Percentiles rank a stretch among this genome's conserved stretches.
Conservation (phyloP, 2,113 vertebrate genomes). For the Vulpes lagopus region DNA sequence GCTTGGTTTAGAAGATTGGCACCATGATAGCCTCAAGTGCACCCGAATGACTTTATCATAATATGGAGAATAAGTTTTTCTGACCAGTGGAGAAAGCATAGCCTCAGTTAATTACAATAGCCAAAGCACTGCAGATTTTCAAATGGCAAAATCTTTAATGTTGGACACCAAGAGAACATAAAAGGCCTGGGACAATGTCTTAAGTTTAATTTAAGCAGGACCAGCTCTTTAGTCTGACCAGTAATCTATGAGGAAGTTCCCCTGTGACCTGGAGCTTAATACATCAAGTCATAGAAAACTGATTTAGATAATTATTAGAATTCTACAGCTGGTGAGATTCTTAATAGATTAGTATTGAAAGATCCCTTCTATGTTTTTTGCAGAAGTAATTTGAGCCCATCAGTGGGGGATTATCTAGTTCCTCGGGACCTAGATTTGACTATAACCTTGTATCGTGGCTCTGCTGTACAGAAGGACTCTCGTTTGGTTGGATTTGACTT, state of each 20-base stretch:
- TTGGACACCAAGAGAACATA: neutral
- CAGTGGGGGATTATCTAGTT: conserved; percentile 91
- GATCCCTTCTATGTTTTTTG: conserved; percentile 53
- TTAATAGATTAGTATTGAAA: neutral
- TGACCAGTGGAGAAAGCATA: neutral
- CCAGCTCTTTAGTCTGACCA: neutral
- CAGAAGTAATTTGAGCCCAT: conserved; percentile 91
- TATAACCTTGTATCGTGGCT: conserved; percentile 94
- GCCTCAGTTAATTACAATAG: neutral
- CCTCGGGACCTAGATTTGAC: conserved; percentile 89
- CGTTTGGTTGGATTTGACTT: conserved; percentile 95
- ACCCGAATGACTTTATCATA: neutral
- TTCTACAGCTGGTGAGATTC: neutral
- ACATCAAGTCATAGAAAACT: neutral
- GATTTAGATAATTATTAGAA: neutral
- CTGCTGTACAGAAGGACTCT: conserved; percentile 92
- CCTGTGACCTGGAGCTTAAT: neutral
- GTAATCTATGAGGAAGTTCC: neutral
- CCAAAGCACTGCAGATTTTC: neutral
- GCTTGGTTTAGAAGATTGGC: neutral
- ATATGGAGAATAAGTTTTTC: neutral
- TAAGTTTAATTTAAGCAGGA: neutral
- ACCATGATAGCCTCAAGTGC: neutral
- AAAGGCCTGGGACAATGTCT: neutral
- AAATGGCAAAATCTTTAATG: neutral